Evolutionary conservation across 2,888 invertebrate species (phyloP), one percentile per base, ranked within the genome.

Genomic region (Bombyx huttoni): DNA sequence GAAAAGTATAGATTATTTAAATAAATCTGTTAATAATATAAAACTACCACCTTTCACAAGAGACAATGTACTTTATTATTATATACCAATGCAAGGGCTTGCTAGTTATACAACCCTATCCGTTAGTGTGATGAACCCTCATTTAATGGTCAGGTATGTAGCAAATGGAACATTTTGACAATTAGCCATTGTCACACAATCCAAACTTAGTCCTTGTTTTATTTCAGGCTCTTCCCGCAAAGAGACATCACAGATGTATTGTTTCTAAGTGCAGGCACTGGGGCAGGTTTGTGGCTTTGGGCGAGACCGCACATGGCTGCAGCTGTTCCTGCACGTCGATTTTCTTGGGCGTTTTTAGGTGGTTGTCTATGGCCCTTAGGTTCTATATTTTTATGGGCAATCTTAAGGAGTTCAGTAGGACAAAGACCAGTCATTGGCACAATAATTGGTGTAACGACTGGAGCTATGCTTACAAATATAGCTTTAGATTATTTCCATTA

Each of bases 361-460:
- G 93, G 96, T 48, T 89, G 94, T 9, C 89, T 97, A 24, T 94
- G 97, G 89, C 96, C 96, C 59, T 92, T 98, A 70, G 97, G 98
- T 12, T 96, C 97, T 0, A 94, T 97, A 49, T 90, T 98, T 53
- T 84, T 94, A 57, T 97, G 97, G 95, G 97, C 97, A 8, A 92
- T 97, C 46, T 81, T 95, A 47, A 92, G 96, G 70, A 94, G 94
- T 61, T 88, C 94, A 46, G 85, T 97, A 49, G 95, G 95, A 0
- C 90, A 92, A 59, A 91, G 92, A 71, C 91, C 92, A 47, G 75
- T 91, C 7, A 64, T 94, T 33, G 92, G 93, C 60, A 92, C 93
- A 35, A 62, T 91, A 45, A 87, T 93, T 58, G 95, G 95, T 35
- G 70, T 95, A n/a, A 87, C 91, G 33, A 91, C 94, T 46, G 93